Evolutionary conservation across 2,888 invertebrate species (phyloP).

Genomic region (Volucella zonaria): DNA sequence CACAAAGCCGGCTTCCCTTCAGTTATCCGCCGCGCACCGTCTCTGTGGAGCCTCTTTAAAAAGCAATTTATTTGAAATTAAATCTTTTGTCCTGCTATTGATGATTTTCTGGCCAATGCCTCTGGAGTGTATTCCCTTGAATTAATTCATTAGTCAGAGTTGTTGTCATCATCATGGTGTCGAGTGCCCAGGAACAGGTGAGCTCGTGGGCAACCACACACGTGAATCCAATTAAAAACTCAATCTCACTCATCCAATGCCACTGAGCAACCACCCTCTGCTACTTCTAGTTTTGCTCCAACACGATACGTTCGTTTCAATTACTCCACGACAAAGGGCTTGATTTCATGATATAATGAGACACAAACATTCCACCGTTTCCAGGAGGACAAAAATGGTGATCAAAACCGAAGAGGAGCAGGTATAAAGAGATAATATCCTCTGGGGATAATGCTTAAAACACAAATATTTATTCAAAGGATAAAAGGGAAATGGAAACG

Average conservation of each 20-base stretch:
- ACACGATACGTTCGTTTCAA: constrained; percentile 59
- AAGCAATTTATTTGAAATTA: constrained; percentile 71
- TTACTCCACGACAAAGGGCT: constrained; percentile 68
- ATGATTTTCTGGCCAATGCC: constrained; percentile 44
- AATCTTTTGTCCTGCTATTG: constrained; percentile 69
- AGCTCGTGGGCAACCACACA: not conserved
- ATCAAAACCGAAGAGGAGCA: constrained; percentile 4
- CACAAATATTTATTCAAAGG: constrained; percentile 72
- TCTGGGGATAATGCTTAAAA: constrained; percentile 61
- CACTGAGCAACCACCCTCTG: not conserved
- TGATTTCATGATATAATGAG: constrained; percentile 72
- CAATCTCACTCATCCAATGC: constrained; percentile 10
- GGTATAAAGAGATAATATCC: constrained; percentile 70
- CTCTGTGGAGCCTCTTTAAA: constrained; percentile 64
- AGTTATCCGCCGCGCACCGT: constrained; percentile 11
- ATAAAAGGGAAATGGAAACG: constrained; percentile 68
- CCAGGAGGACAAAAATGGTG: not conserved
- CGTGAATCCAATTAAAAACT: constrained; percentile 70
- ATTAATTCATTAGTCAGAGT: constrained; percentile 68
- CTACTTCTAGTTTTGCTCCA: not conserved
- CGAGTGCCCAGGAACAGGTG: constrained; percentile 43
- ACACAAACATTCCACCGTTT: constrained; percentile 40
- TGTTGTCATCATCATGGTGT: constrained; percentile 3
- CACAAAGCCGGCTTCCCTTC: constrained; percentile 7
- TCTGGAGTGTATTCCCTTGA: constrained; percentile 51